Evolutionary conservation across 53 echinoderm and acorn worm species (phyloP).

Genomic region (Holothuria scabra): DNA sequence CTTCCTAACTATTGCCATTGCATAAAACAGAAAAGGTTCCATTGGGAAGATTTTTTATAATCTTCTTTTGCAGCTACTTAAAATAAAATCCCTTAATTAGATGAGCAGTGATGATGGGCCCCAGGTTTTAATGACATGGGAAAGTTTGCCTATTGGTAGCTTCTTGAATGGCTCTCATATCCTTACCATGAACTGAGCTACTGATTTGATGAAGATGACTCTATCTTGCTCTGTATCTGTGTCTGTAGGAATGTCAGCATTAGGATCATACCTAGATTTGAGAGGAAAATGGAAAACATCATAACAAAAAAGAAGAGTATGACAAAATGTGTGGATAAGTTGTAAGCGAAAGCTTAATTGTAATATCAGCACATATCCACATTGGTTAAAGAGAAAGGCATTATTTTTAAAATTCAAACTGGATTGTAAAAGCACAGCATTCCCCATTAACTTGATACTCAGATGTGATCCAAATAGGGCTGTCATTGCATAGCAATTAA

Average conservation of each 20-base stretch:
- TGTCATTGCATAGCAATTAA: too few relatives aligned
- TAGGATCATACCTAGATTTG: conserved; percentile 86
- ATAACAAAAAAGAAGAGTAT: too few relatives aligned
- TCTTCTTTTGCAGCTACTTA: too few relatives aligned
- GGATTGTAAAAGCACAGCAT: too few relatives aligned
- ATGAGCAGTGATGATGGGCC: neutral
- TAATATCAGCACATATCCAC: too few relatives aligned
- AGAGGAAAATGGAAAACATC: neutral
- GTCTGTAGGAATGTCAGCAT: conserved; percentile 93
- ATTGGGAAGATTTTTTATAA: too few relatives aligned
- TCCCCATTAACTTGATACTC: too few relatives aligned
- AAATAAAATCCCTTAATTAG: neutral
- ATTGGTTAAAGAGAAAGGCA: too few relatives aligned
- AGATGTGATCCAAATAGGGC: too few relatives aligned
- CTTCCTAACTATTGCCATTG: too few relatives aligned
- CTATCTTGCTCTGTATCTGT: conserved; percentile 97
- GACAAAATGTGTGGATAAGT: conserved; percentile 73
- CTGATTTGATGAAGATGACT: conserved; percentile 98
- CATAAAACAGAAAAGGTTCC: too few relatives aligned
- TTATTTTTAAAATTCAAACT: too few relatives aligned
- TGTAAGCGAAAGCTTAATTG: conserved; percentile 44
- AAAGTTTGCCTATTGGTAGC: neutral
- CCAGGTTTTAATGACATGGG: neutral
- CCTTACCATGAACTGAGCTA: conserved; percentile 99
- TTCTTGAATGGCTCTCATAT: neutral